Evolutionary conservation across 1,140 invertebrate species (phyloP).

Genomic region (Tetragonula clypearis): DNA sequence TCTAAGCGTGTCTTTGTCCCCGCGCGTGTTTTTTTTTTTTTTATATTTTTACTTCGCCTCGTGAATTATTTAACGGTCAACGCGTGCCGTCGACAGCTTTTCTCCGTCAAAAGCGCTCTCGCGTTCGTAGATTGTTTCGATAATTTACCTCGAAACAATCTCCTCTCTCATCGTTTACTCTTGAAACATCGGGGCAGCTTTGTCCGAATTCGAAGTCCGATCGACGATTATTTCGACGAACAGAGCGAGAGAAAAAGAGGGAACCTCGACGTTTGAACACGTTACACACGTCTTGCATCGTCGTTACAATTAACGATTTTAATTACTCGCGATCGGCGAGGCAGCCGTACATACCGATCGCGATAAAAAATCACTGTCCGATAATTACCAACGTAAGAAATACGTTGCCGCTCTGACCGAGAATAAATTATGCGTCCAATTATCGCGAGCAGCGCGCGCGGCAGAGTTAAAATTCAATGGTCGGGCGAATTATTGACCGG

Average conservation of each 20-base stretch:
- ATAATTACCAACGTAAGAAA: conserved; percentile 70
- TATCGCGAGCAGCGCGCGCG: conserved; percentile 40
- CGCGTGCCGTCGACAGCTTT: not conserved
- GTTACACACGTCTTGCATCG: conserved; percentile 14
- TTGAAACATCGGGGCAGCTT: too few relatives aligned
- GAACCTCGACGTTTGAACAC: not conserved
- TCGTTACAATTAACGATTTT: conserved; percentile 59
- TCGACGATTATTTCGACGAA: too few relatives aligned
- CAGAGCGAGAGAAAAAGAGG: not conserved
- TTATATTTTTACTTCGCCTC: not conserved
- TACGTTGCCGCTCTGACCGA: conserved; percentile 43
- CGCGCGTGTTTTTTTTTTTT: not conserved
- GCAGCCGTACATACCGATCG: not conserved
- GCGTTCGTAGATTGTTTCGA: not conserved
- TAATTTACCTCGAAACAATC: not conserved
- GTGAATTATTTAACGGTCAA: conserved; percentile 1
- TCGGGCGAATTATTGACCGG: conserved; percentile 40
- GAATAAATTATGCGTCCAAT: conserved; percentile 72
- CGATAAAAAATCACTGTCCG: conserved; percentile 30
- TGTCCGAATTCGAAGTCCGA: too few relatives aligned
- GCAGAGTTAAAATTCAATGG: not conserved
- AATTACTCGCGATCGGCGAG: conserved; percentile 42
- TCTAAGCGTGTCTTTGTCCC: not conserved
- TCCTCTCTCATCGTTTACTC: not conserved
- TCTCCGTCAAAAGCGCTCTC: too few relatives aligned